These are phyloP conservation scores for Bubo bubo DNA, from an alignment of 2,113 vertebrate genomes.

Conservation along the genomic window DNA sequence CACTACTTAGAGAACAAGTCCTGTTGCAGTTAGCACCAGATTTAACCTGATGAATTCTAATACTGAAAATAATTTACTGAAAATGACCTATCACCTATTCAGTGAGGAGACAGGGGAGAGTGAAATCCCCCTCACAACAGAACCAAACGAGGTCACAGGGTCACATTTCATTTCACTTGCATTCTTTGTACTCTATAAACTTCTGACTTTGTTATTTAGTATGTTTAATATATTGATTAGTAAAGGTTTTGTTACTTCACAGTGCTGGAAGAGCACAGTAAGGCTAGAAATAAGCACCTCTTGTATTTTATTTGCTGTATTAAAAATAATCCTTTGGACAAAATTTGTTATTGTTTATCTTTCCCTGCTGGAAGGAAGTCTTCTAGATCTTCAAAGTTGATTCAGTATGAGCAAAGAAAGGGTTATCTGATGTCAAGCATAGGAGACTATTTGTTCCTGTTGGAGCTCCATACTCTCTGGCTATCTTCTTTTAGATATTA, in stretches of 20 bases:
- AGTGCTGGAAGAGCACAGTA: neutral
- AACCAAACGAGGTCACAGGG: neutral
- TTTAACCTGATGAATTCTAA: neutral
- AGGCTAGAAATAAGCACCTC: neutral
- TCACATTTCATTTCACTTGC: neutral
- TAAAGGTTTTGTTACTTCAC: neutral
- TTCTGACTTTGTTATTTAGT: neutral
- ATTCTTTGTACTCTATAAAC: neutral
- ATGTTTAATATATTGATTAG: neutral
- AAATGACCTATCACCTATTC: neutral
- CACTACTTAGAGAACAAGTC: neutral
- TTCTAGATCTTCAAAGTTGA: neutral
- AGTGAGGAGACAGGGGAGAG: neutral
- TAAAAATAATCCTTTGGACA: neutral
- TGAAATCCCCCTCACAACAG: neutral
- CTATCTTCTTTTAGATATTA: neutral
- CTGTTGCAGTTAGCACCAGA: neutral
- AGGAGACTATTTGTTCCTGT: neutral
- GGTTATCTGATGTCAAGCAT: neutral
- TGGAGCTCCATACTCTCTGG: neutral
- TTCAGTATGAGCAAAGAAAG: neutral
- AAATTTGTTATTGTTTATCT: neutral
- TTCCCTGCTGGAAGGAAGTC: neutral
- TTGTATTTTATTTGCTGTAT: neutral
- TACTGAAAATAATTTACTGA: slow-evolving; percentile 2